Base-by-base conservation (phyloP, 2,797 vertebrate genomes). In the Lepus oiostolus region DNA sequence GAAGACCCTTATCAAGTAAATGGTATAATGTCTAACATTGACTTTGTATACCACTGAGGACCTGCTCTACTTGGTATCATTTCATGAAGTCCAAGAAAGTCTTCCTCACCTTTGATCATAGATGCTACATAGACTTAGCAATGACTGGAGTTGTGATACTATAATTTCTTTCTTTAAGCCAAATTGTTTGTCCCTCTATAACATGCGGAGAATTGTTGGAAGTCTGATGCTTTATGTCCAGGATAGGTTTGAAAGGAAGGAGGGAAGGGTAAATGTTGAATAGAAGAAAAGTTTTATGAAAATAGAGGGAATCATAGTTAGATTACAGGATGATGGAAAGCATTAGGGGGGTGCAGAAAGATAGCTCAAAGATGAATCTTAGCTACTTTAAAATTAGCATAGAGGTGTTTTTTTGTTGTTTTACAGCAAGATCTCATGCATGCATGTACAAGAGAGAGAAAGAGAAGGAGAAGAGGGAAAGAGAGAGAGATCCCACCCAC, bases 61-160 rank as follows among this genome's bases (percentile, higher is more conserved):
- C 26, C 21, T 10, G 1, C 14, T 5, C 54, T 76, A 47, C 30
- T 71, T 91, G 28, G n/a, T 89, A 42, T 54, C 67, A 71, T 74
- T 71, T 89, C 52, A 91, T 89, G 38, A 79, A 83, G 11, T 81
- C 22, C 60, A 89, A 68, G 62, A 16, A 60, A 35, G 54, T 91
- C 63, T 89, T 91, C 58, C 22, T 89, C 52, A 38, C n/a, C 28
- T 72, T 72, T 81, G 2, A 47, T 79, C 30, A 12, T 32, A 81
- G 19, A 12, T 93, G 30, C 28, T 85, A 62, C 19, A 77, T 2
- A 28, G 22, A 5, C 10, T 90, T 85, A 94, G 21, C 17, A 70
- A 50, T 94, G 19, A 65, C 67, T 75, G 19, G 38, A 74, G 14
- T 88, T 94, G 22, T 75, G 58, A 52, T 90, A 47, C 17, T n/a